phyloP scores from a whole-genome alignment of 2,888 invertebrate genomes.

The Callinectes sapidus region DNA sequence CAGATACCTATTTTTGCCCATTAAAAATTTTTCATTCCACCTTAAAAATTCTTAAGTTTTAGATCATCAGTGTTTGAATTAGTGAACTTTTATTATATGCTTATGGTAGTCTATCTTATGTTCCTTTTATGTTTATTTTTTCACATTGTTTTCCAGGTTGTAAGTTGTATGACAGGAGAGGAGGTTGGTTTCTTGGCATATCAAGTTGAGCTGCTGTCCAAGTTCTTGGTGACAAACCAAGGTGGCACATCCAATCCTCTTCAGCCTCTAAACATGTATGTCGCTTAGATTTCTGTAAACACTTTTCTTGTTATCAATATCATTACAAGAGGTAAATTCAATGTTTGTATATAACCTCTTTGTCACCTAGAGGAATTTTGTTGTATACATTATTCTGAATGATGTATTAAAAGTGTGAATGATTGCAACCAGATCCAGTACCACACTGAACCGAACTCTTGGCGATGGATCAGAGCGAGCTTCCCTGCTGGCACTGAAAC shows the following conservation, averaged over 20 bases:
- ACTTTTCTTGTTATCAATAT: neutral
- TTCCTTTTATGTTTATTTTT: conserved; percentile 73
- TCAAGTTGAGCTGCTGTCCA: conserved; percentile 83
- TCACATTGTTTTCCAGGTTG: conserved; percentile 78
- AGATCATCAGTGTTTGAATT: too few relatives aligned
- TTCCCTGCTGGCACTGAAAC: conserved; percentile 60
- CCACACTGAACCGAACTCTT: conserved; percentile 35
- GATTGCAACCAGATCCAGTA: conserved; percentile 20
- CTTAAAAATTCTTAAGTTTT: too few relatives aligned
- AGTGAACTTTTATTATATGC: too few relatives aligned
- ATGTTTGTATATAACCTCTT: too few relatives aligned
- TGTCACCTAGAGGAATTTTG: neutral
- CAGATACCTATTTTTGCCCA: too few relatives aligned
- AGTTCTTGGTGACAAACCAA: conserved; percentile 49
- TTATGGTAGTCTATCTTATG: neutral
- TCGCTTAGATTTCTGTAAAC: neutral
- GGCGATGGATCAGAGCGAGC: conserved; percentile 66
- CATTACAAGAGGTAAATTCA: neutral
- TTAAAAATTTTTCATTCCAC: too few relatives aligned
- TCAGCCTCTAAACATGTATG: conserved; percentile 60
- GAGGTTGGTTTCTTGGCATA: conserved; percentile 85
- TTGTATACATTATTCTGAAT: neutral
- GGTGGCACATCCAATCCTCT: conserved; percentile 53
- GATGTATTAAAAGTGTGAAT: neutral
- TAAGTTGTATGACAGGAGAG: conserved; percentile 82